Base-by-base conservation (phyloP, 2,113 vertebrate species). In the Lanius ludovicianus region DNA sequence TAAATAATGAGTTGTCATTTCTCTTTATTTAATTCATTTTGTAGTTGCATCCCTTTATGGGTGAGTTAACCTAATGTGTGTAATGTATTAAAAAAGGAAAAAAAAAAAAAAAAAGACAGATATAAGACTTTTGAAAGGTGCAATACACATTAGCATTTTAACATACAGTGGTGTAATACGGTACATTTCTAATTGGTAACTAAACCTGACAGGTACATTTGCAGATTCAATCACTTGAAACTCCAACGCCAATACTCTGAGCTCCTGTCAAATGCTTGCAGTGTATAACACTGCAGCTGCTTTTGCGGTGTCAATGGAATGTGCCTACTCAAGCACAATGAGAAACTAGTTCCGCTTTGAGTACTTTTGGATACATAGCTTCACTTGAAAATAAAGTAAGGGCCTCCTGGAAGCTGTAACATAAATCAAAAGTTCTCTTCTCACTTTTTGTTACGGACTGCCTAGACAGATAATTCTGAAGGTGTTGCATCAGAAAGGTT, bases 1-100 rank as follows among this genome's bases (percentile, higher is more conserved):
- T 96, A 94, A 96, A 95, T 95, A 95, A 97, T 87, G 57, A 97
- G 39, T 90, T 97, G 86, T 95, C 78, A 81, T 93, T 79, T 31
- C 14, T 70, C 87, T 89, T 86, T 82, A 73, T 71, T 25, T 88
- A 97, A 96, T 95, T 96, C 13, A 64, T 98, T 82, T 95, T 90
- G 64, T 70, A 96, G 68, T 92, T 95, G 49, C 28, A 52, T 86
- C 39, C 8, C 44, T 96, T 96, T 91, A 90, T 94, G 83, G 50
- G 37, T 95, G 77, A 82, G 44, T 94, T 84, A 79, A 93, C 96
- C 84, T 92, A 93, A 59, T 78, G 42, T 22, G 5, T 70, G 33
- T 87, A 80, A 68, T 76, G 47, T 16, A 59, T 53, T 67, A 8
- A 23, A 68, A 95, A 91, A 76, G n/a, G 49, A 53, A 42, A 46